Evolutionary conservation across 2,797 vertebrate species (phyloP).

Genomic region (Falco peregrinus): DNA sequence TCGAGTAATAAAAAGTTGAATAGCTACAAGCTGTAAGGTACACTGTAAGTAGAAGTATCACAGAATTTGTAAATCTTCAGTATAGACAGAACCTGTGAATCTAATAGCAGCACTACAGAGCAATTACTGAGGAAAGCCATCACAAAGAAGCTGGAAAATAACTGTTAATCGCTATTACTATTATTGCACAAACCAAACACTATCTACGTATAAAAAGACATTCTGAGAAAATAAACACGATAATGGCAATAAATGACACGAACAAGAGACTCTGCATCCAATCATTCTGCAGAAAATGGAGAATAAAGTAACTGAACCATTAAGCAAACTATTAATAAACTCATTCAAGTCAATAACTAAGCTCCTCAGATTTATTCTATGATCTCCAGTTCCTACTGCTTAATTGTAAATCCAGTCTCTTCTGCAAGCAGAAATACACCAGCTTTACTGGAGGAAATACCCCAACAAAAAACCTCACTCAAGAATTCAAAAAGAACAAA

Average conservation of each 20-base stretch:
- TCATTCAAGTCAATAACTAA: slow-evolving; percentile 50
- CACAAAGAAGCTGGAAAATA: not conserved
- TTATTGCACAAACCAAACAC: not conserved
- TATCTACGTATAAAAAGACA: not conserved
- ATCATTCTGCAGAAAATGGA: slow-evolving; percentile 1
- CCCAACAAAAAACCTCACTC: not conserved
- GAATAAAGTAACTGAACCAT: slow-evolving; percentile 17
- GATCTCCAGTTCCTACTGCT: not conserved
- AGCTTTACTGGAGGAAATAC: not conserved
- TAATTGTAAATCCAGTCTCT: not conserved
- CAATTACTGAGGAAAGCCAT: not conserved
- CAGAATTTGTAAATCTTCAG: not conserved
- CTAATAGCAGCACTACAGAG: not conserved
- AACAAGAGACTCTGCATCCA: not conserved
- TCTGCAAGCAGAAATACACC: not conserved
- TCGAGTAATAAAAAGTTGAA: not conserved
- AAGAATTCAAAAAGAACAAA: not conserved
- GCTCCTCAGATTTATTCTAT: slow-evolving; percentile 13
- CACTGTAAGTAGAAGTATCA: not conserved
- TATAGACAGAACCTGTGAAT: not conserved
- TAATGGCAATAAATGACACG: not conserved
- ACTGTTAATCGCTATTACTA: not conserved
- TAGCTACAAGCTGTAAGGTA: not conserved
- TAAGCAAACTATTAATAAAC: slow-evolving; percentile 29
- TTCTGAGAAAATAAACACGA: not conserved